Evolutionary conservation across 2,797 vertebrate species (phyloP), one percentile per base, ranked within the genome.

Genomic region (Agapornis canus): DNA sequence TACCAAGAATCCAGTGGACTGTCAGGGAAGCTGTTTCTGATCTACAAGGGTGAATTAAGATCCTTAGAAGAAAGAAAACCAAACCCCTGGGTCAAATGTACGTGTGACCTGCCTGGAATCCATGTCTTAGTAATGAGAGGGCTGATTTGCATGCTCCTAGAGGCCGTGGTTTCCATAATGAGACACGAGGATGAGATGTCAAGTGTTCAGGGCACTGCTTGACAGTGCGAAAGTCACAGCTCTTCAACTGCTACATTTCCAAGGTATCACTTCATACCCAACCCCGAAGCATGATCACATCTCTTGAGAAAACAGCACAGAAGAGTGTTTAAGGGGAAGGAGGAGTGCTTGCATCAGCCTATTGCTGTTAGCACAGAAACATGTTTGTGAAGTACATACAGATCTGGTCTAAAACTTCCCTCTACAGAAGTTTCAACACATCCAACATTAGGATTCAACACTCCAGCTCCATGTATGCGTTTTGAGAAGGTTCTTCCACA

Each of bases 261-360:
- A 5, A 60, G 17, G 4, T 0, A 16, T 23, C 1, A 0, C 37
- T n/a, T 43, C 57, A 12, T 1, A 9, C 0, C 5, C n/a, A 8
- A 35, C 31, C 5, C 32, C 2, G 7, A 12, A 63, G 7, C 22
- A 4, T 0, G 0, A 19, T 2, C 5, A 0, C 20, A 32, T 1
- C 42, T 57, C 59, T 9, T 4, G 6, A 18, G 31, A 52, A 31
- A 63, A 2, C 40, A 84, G 48, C 51, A 12, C 0, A 16, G 27
- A 5, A 27, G 13, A 25, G 25, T 0, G 3, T 18, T 27, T 5
- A 9, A 31, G 52, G 21, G 76, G 37, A 39, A 39, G 10, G 18
- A 27, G 7, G 5, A 52, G 17, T 2, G 5, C 19, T 37, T 59
- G 26, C 7, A 7, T 22, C 60, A 52, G 27, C 48, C 43, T 75